A percentile compares a stretch with the other conserved stretches of the same genome.
These are phyloP conservation scores for Erethizon dorsatum DNA, from an alignment of 2,797 vertebrate species.

Conservation along the genomic window DNA sequence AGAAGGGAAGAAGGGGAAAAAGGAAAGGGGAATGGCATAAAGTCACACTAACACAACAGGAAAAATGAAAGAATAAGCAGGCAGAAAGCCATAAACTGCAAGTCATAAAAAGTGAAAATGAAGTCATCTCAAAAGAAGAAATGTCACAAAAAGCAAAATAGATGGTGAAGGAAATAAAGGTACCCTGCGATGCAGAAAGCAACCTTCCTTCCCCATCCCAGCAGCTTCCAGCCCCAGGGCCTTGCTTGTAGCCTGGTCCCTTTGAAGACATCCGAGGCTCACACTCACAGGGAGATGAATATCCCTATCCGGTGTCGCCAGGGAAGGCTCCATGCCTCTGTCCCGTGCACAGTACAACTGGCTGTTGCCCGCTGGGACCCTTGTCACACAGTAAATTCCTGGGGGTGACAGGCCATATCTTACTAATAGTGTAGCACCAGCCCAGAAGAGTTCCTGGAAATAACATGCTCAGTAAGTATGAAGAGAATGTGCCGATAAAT, in stretches of 20 bases:
- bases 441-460: neutral
- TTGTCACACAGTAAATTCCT: neutral
- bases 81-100: neutral
- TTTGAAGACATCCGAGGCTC: neutral
- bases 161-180: neutral
- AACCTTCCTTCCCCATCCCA: neutral
- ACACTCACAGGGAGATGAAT: neutral
- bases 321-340: neutral
- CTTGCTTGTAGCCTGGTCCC: neutral
- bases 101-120: slow-evolving; percentile 34
- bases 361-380: neutral
- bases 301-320: neutral
- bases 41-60: neutral
- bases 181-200: neutral
- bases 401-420: neutral
- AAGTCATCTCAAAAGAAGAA: neutral
- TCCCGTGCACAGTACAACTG: neutral
- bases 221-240: neutral
- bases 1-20: neutral
- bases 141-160: slow-evolving; percentile 27
- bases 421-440: neutral
- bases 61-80: neutral
- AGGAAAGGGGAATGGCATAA: accelerated
- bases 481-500: neutral
- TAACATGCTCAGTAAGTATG: neutral